A percentile compares a stretch with the other conserved stretches of the same genome.
Conservation (phyloP, 2,113 vertebrate species). For the Notothenia rossii region DNA sequence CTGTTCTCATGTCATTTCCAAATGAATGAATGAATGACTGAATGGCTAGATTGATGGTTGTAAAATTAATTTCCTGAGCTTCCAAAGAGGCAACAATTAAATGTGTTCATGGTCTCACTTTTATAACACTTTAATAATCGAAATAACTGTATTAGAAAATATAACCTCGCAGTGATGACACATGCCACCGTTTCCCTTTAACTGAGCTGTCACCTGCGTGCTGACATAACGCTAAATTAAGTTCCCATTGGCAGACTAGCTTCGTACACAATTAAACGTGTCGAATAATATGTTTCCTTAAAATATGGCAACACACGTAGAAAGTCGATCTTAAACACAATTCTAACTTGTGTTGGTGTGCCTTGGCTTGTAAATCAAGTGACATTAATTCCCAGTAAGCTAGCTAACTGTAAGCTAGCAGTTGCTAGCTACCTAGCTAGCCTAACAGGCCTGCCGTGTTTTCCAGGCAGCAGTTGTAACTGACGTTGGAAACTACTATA, state of each 20-base stretch:
- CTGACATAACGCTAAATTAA: slow-evolving; percentile 31
- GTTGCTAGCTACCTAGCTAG: slow-evolving; percentile 49
- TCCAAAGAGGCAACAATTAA: background rate
- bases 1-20: background rate
- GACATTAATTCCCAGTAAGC: slow-evolving; percentile 15
- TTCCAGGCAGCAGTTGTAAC: slow-evolving; percentile 27
- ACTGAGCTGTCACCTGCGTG: slow-evolving; percentile 52
- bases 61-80: background rate
- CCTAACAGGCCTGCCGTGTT: slow-evolving; percentile 56
- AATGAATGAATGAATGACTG: slow-evolving; percentile 44
- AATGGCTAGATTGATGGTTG: slow-evolving; percentile 2
- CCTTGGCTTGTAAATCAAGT: background rate
- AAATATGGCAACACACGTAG: background rate
- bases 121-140: background rate
- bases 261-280: background rate
- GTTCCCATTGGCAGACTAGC: slow-evolving; percentile 42
- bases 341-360: background rate
- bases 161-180: background rate
- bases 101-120: accelerated
- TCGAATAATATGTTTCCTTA: accelerated
- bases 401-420: slow-evolving; percentile 59
- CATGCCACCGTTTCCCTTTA: background rate
- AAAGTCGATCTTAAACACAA: background rate
- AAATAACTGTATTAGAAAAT: background rate
- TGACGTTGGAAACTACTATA: slow-evolving; percentile 8